Evolutionary conservation across 2,888 invertebrate species (phyloP), one percentile per base, ranked within the genome.

Genomic region (Poecilus cupreus): DNA sequence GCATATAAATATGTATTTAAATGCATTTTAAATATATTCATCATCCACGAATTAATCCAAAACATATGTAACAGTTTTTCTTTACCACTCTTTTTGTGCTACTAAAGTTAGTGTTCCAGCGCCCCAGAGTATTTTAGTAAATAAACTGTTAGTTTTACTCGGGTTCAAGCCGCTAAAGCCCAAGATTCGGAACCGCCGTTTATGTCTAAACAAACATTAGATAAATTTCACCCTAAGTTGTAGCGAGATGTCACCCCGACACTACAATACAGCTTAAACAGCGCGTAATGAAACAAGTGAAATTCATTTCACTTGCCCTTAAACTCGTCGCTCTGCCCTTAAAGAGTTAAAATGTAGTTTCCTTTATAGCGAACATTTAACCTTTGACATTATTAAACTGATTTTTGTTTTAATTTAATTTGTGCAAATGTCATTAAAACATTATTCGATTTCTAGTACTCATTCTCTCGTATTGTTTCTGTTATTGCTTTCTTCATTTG

Each of bases 281-380:
- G 60, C 24, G 60, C 60, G 60, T 60, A 60, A 60, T 60, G 60
- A 60, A 60, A 60, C 60, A 60, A 60, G 60, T 60, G 26, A 60
- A 60, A 60, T 60, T 60, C 60, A 60, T 26, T 60, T 60, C 60
- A 60, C 60, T 60, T 60, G 26, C 60, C 60, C 24, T 26, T 24
- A 26, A 60, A 60, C 43, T n/a, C 26, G n/a, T 60, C 26, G 22
- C 60, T 54, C 13, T 3, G 24, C 57, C 57, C n/a, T 60, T 60
- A 24, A 13, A n/a, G n/a, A 13, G n/a, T 43, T 43, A 3, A 60
- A 60, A n/a, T 22, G 26, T n/a, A 60, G 26, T 60, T 43, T 60
- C 60, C 24, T 26, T 24, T 11, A 60, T 60, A 26, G 43, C 13
- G 60, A 22, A 60, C 60, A 24, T 13, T 60, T 60, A 60, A 60